These are phyloP conservation scores for Calliscelio sp. DNA, from an alignment of 2,888 invertebrate species.

Conservation along the genomic window DNA sequence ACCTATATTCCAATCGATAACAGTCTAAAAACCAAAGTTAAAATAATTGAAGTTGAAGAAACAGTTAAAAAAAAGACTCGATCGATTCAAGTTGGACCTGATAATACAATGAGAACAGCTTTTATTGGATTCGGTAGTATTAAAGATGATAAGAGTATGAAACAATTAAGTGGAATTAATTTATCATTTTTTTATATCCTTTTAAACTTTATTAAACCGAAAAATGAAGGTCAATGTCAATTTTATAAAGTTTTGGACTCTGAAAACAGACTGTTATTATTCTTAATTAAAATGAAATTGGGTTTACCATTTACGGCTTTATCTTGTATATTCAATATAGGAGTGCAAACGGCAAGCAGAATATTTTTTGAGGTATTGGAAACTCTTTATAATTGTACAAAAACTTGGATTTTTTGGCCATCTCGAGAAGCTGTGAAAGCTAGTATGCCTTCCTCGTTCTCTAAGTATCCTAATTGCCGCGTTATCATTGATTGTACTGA, in stretches of 20 bases:
- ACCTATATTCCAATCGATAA: slow-evolving; percentile 19
- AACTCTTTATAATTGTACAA: slow-evolving; percentile 40
- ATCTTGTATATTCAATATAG: slow-evolving; percentile 55
- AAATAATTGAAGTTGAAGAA: slow-evolving; percentile 18
- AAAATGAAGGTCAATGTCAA: slow-evolving; percentile 27
- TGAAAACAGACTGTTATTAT: slow-evolving; percentile 59
- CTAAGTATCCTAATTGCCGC: slow-evolving; percentile 39
- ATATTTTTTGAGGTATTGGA: slow-evolving; percentile 65
- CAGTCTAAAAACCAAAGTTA: background rate
- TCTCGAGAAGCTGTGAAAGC: slow-evolving; percentile 34
- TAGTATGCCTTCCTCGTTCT: slow-evolving; percentile 48
- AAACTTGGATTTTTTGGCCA: slow-evolving; percentile 62
- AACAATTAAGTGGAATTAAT: slow-evolving; percentile 52
- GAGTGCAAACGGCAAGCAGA: slow-evolving; percentile 14
- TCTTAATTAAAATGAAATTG: slow-evolving; percentile 67
- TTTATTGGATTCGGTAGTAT: slow-evolving; percentile 60
- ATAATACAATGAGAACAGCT: slow-evolving; percentile 11
- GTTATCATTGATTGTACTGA: slow-evolving; percentile 70
- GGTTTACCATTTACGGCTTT: slow-evolving; percentile 64
- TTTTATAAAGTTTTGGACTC: slow-evolving; percentile 39
- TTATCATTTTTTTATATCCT: slow-evolving; percentile 48
- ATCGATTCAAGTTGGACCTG: slow-evolving; percentile 1
- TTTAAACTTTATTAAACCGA: slow-evolving; percentile 46
- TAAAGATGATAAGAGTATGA: slow-evolving; percentile 38
- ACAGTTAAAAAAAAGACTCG: background rate